phyloP scores from a whole-genome alignment of 2,888 invertebrate species.

The Drosophila lacicola region DNA sequence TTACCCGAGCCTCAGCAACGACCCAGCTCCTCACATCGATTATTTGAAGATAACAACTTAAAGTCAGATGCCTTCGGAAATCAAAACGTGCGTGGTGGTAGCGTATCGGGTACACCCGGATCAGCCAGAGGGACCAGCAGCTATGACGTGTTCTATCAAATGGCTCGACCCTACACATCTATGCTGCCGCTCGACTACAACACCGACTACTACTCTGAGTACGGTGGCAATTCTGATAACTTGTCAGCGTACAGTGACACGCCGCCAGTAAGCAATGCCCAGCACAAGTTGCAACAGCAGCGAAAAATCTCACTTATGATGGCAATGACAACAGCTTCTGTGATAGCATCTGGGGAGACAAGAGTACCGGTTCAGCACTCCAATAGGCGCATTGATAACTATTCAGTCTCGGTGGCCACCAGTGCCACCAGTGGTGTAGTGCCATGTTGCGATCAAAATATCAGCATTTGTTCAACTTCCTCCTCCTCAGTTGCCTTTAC shows the following conservation, averaged over 20 bases:
- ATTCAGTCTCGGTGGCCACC: constrained; percentile 6
- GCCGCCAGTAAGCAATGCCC: constrained; percentile 54
- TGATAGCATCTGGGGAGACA: constrained; percentile 82
- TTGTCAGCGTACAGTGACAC: constrained; percentile 77
- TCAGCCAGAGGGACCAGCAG: constrained; percentile 48
- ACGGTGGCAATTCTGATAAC: constrained; percentile 85
- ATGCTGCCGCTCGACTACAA: constrained; percentile 86
- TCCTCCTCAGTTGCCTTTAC: constrained; percentile 16
- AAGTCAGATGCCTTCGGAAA: constrained; percentile 25
- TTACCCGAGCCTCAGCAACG: constrained; percentile 66
- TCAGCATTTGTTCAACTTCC: constrained; percentile 4
- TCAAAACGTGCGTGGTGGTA: not conserved
- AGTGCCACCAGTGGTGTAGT: not conserved
- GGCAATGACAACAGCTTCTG: constrained; percentile 82
- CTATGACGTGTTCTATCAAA: constrained; percentile 48
- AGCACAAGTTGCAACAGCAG: constrained; percentile 65
- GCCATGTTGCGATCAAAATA: constrained; percentile 11
- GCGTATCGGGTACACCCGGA: constrained; percentile 33
- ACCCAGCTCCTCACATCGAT: constrained; percentile 43
- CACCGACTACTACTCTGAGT: constrained; percentile 89
- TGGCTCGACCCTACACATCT: constrained; percentile 77
- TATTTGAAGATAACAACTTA: constrained; percentile 61
- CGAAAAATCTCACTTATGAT: constrained; percentile 76
- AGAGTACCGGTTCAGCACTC: constrained; percentile 65
- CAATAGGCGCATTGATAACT: constrained; percentile 25